Percentiles rank a stretch among this genome's conserved stretches.
Evolutionary conservation across 2,113 vertebrate genomes (phyloP).

Genomic region (Cariama cristata): DNA sequence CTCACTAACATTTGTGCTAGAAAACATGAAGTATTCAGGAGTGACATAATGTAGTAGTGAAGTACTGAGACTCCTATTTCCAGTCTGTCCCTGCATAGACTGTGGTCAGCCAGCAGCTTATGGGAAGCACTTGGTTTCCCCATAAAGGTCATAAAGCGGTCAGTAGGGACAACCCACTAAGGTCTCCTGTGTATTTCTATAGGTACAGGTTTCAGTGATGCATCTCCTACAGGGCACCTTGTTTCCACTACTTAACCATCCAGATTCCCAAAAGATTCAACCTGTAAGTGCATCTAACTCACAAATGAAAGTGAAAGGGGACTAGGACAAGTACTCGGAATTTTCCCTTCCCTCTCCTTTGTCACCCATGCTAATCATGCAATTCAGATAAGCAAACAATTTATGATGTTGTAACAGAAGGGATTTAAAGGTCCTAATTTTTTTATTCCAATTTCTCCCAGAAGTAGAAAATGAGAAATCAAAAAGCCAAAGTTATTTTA

Average conservation of each 20-base stretch:
- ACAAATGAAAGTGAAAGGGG: neutral
- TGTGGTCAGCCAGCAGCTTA: neutral
- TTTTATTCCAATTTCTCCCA: constrained; percentile 1
- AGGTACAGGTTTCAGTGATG: neutral
- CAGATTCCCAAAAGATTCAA: neutral
- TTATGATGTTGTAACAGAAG: neutral
- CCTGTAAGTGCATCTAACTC: neutral
- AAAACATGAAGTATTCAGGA: neutral
- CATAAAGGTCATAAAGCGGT: neutral
- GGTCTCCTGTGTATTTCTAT: neutral
- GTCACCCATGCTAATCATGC: neutral
- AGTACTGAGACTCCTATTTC: neutral
- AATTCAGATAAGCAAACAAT: constrained; percentile 4
- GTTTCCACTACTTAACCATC: neutral
- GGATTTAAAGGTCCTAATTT: neutral
- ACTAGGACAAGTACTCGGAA: neutral
- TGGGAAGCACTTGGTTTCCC: neutral
- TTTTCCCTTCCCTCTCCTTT: neutral
- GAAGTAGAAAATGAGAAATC: constrained; percentile 29
- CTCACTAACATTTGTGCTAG: neutral
- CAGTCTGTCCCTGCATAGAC: accelerated
- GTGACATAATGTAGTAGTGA: neutral
- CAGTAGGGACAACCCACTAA: neutral
- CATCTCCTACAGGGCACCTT: neutral
- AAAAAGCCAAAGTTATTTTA: constrained; percentile 49